Percentiles rank a stretch among this genome's conserved stretches.
These are phyloP conservation scores for Morphnarchus princeps DNA, from an alignment of 2,113 vertebrate genomes.

Conservation along the genomic window DNA sequence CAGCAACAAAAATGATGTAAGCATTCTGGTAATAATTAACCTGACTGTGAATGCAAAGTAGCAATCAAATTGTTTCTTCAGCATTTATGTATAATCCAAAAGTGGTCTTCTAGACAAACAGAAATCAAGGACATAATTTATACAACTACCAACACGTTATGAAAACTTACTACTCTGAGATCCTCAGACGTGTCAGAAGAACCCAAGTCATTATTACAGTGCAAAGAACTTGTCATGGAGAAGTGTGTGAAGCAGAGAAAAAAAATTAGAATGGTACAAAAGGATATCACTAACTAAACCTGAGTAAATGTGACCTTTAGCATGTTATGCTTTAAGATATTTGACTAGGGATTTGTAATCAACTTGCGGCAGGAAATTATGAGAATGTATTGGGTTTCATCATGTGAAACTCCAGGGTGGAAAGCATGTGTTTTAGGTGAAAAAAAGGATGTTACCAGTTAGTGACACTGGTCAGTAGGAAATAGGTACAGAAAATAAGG, in stretches of 20 bases:
- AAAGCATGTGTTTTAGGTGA: background rate
- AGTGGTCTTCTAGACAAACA: background rate
- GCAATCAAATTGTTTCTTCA: background rate
- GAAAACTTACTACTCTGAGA: background rate
- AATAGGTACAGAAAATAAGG: background rate
- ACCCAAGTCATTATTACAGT: background rate
- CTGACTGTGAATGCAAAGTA: background rate
- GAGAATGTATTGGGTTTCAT: background rate
- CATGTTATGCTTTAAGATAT: background rate
- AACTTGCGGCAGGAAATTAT: rapidly evolving
- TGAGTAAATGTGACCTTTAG: background rate
- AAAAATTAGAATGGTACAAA: background rate
- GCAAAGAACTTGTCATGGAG: background rate
- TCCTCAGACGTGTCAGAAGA: background rate
- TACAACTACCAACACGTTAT: background rate
- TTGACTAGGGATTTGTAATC: background rate
- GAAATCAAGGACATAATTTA: background rate
- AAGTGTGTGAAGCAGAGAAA: background rate
- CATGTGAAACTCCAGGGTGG: background rate
- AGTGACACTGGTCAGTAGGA: background rate
- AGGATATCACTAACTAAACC: background rate
- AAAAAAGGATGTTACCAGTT: background rate
- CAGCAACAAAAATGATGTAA: background rate
- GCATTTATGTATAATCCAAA: background rate
- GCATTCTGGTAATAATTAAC: background rate